Percentiles rank a stretch among this genome's conserved stretches.
phyloP scores from a whole-genome alignment of 2,797 vertebrate genomes.

The Lepus oiostolus region DNA sequence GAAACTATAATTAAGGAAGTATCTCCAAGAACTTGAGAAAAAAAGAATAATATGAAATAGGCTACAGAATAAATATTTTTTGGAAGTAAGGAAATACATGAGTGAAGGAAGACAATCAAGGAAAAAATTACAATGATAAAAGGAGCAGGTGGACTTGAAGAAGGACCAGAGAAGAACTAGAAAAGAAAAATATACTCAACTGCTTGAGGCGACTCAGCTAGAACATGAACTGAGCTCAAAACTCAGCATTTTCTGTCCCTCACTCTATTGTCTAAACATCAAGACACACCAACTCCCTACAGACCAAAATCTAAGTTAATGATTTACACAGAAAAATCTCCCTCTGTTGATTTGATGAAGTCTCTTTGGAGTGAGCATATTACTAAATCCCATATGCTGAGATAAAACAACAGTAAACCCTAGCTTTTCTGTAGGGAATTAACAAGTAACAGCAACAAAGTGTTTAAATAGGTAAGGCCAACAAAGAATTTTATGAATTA shows the following conservation, averaged over 20 bases:
- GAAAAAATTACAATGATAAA: not conserved
- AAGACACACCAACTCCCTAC: not conserved
- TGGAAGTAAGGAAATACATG: not conserved
- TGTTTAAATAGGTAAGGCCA: not conserved
- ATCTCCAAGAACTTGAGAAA: not conserved
- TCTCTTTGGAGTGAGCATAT: not conserved
- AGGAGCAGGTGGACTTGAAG: not conserved
- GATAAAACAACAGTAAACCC: not conserved
- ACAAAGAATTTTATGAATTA: not conserved
- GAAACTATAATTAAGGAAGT: not conserved
- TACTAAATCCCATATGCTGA: conserved; percentile 20
- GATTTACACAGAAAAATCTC: not conserved
- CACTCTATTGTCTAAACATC: not conserved
- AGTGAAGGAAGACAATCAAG: not conserved
- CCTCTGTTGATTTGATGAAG: not conserved
- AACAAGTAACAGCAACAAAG: not conserved
- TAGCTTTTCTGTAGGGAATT: conserved; percentile 5
- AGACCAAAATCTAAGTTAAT: not conserved
- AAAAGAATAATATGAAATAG: not conserved
- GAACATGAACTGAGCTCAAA: not conserved
- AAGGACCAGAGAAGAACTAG: not conserved
- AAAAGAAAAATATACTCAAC: conserved; percentile 18
- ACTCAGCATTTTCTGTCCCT: not conserved
- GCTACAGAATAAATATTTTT: not conserved
- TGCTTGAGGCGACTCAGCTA: not conserved